Conservation (phyloP, 2,888 invertebrate genomes). For the Hypomecis atomaria region DNA sequence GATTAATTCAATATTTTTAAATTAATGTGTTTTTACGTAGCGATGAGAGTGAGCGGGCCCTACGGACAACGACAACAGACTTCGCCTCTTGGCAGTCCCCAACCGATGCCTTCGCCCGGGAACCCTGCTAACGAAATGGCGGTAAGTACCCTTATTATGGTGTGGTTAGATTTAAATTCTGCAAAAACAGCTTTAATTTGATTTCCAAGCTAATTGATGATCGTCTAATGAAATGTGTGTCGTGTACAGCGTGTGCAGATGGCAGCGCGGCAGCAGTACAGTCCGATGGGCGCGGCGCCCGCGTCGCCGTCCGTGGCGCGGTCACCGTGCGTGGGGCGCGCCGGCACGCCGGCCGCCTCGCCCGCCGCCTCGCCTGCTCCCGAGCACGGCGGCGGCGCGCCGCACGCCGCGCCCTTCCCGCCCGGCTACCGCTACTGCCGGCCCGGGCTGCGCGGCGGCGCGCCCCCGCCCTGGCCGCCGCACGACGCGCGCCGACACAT, state of each 20-base stretch:
- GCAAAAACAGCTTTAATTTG: neutral
- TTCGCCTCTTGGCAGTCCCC: conserved; percentile 80
- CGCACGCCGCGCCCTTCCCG: conserved; percentile 83
- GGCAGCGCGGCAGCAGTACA: conserved; percentile 80
- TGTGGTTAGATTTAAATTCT: too few species aligned
- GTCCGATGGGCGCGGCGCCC: conserved; percentile 82
- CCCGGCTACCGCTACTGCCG: conserved; percentile 86
- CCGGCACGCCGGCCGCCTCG: conserved; percentile 68
- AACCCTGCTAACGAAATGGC: conserved; percentile 74
- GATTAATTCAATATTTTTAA: too few species aligned
- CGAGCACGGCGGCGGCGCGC: conserved; percentile 61
- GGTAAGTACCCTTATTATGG: neutral
- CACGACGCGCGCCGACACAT: conserved; percentile 62
- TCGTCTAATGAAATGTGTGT: neutral
- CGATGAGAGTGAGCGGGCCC: conserved; percentile 78
- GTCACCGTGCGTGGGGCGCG: conserved; percentile 83
- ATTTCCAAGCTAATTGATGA: neutral
- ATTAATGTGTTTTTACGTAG: conserved; percentile 45
- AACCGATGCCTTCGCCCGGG: conserved; percentile 80
- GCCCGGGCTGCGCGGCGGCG: conserved; percentile 87
- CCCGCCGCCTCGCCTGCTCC: conserved; percentile 76
- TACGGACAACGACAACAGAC: conserved; percentile 76
- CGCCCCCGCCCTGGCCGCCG: conserved; percentile 86
- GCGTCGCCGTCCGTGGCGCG: conserved; percentile 84
- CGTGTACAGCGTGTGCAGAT: conserved; percentile 73